phyloP scores from a whole-genome alignment of 2,888 invertebrate species.

The Hermodice carunculata region DNA sequence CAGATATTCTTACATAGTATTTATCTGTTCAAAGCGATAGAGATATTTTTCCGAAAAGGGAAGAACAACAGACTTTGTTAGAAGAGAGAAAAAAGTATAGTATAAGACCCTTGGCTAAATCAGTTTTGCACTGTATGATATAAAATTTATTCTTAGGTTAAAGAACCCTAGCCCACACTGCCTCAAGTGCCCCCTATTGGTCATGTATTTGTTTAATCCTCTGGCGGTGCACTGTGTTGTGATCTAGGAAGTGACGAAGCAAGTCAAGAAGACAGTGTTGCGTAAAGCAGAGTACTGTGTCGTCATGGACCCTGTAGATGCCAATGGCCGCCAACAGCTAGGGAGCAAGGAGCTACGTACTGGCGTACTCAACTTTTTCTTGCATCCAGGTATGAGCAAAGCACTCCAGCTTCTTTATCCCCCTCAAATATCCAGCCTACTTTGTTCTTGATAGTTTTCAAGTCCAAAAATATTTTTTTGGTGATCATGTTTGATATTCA shows the following conservation, averaged over 20 bases:
- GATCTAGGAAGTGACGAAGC: constrained; percentile 45
- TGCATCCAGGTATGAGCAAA: constrained; percentile 54
- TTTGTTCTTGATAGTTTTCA: too few relatives aligned
- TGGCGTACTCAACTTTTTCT: constrained; percentile 58
- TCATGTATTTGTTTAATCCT: background rate
- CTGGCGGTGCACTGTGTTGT: background rate
- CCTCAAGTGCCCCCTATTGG: too few relatives aligned
- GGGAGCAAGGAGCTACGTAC: constrained; percentile 49
- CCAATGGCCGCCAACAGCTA: constrained; percentile 50
- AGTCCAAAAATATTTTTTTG: too few relatives aligned
- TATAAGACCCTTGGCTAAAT: background rate
- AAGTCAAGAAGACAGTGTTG: constrained; percentile 48
- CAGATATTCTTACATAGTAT: too few relatives aligned
- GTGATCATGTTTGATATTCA: too few relatives aligned
- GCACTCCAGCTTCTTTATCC: background rate
- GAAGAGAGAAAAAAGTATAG: too few relatives aligned
- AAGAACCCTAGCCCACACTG: background rate
- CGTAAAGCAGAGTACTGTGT: constrained; percentile 57
- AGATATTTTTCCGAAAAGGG: too few relatives aligned
- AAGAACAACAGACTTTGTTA: too few relatives aligned
- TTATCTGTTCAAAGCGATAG: too few relatives aligned
- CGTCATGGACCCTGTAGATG: constrained; percentile 50
- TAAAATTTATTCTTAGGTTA: background rate
- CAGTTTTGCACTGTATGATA: background rate
- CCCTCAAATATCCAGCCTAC: too few relatives aligned